These are phyloP conservation scores for Hormiphora californensis DNA, from an alignment of 37 sponge, comb jelly and placozoan genomes.

Conservation along the genomic window DNA sequence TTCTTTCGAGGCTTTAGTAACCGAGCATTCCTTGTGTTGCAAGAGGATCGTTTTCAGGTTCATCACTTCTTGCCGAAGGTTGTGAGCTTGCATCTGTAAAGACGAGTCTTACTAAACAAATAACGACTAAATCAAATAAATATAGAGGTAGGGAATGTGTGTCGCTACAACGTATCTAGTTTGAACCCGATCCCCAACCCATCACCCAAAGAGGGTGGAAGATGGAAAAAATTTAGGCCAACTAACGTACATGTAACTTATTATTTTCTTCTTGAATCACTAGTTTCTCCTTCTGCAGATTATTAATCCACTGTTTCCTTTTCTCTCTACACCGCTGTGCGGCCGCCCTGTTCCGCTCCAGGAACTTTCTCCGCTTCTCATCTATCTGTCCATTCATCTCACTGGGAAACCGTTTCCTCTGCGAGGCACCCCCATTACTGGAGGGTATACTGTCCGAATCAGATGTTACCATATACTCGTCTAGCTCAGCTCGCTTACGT, in stretches of 20 bases:
- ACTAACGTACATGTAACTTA: constrained; percentile 11
- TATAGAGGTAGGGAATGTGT: not conserved
- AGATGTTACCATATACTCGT: not conserved
- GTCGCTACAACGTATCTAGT: not conserved
- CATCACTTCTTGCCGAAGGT: constrained; percentile 31
- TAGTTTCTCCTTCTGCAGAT: constrained; percentile 36
- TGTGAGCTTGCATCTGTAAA: constrained; percentile 50
- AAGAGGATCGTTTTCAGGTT: constrained; percentile 3
- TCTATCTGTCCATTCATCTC: constrained; percentile 40
- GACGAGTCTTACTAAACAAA: no score
- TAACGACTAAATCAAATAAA: no score
- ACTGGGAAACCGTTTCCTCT: constrained; percentile 19
- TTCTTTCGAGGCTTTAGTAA: constrained; percentile 33
- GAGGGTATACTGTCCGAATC: not conserved
- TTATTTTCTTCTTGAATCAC: constrained; percentile 34
- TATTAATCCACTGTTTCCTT: constrained; percentile 52
- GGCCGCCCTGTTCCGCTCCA: constrained; percentile 39
- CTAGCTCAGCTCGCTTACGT: not conserved
- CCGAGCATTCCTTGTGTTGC: constrained; percentile 44
- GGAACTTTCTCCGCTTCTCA: constrained; percentile 45
- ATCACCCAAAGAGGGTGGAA: no score
- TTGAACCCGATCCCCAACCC: no score
- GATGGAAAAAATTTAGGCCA: no score
- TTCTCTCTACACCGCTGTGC: constrained; percentile 42
- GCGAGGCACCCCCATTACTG: no score